Base-by-base conservation (phyloP, 2,797 vertebrate genomes). In the Leptoclinus maculatus region DNA sequence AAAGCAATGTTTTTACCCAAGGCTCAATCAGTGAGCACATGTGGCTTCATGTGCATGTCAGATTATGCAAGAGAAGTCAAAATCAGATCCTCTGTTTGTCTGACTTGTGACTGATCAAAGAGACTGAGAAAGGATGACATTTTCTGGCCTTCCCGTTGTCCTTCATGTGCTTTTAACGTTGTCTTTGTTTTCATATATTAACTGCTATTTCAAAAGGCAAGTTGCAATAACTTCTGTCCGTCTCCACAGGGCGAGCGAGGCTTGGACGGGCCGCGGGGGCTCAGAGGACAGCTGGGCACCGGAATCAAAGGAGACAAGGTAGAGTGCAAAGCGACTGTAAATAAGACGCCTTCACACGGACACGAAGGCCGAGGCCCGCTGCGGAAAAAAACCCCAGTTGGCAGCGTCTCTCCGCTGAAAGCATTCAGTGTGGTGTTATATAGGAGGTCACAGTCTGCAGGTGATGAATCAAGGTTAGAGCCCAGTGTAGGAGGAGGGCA, bases 271-370 rank as follows among this genome's bases (percentile, higher is more conserved):
- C 94, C 93, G 14, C 96, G 96, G 91, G 97, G 97, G 74, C 85
- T 93, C 84, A 92, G 93, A 91, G 96, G 97, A 83, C 93, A 92
- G 85, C 87, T 81, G 57, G 97, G 97, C 47, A 81, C 86, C 59
- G 94, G 95, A 85, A 94, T 96, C 89, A 97, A 97, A 95, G 97
- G 96, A 93, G 95, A 96, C 92, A 97, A 97, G 96, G 97, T 97
- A 92, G 57, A 88, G 87, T 59, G 66, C 36, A 74, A 57, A 74
- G 77, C 79, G 92, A 93, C 72, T 83, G 73, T 92, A 94, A 95
- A 94, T 89, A 91, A 76, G 76, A 58, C 53, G 71, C 29, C 45
- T 86, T 83, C 69, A 78, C 75, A 67, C 82, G 78, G 74, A 63
- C 74, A 53, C 1, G 68, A 60, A 57, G 72, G 64, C 43, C 0